phyloP scores from a whole-genome alignment of 2,797 vertebrate species.

The Decapterus maruadsi region DNA sequence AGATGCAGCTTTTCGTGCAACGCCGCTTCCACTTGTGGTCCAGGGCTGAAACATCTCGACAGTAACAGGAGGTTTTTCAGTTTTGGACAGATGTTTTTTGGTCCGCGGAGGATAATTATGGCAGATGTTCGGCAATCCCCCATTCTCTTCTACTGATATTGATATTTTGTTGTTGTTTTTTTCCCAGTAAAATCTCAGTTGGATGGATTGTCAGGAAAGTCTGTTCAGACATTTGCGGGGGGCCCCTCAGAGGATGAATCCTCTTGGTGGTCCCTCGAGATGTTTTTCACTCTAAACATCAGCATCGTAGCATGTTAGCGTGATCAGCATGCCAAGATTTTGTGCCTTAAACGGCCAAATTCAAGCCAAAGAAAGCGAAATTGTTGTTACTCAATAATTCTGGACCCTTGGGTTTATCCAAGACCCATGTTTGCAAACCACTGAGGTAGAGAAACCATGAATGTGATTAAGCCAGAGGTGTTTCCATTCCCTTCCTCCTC shows the following conservation, averaged over 20 bases:
- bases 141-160: neutral
- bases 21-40: neutral
- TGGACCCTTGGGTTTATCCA: constrained; percentile 1
- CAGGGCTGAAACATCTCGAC: neutral
- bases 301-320: neutral
- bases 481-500: constrained; percentile 18
- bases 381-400: constrained; percentile 20
- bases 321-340: neutral
- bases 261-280: too few species aligned
- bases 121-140: too few species aligned
- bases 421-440: constrained; percentile 34
- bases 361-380: constrained; percentile 10
- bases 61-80: neutral
- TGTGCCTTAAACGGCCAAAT: neutral
- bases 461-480: constrained; percentile 61
- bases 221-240: too few species aligned
- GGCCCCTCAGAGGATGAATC: too few species aligned
- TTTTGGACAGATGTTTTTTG: too few species aligned
- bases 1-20: neutral
- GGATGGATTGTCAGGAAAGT: too few species aligned
- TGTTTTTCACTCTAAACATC: neutral
- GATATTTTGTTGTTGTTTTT: neutral
- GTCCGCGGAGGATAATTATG: too few species aligned
- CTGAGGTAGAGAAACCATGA: constrained; percentile 33
- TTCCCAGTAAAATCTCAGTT: too few species aligned